Base-by-base conservation (phyloP, 2,888 invertebrate species). In the Tholera decimalis region DNA sequence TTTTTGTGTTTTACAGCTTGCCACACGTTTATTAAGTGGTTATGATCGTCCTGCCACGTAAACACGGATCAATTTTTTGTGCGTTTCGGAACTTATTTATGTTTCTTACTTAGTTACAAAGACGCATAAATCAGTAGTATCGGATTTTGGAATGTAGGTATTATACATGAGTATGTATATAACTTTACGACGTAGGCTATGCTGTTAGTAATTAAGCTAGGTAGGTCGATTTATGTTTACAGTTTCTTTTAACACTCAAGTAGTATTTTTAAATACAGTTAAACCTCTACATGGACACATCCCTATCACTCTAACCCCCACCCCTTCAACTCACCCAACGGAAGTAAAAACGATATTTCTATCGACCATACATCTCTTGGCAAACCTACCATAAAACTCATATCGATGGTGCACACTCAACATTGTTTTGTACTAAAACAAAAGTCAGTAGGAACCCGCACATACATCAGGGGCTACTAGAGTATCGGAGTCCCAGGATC, bases 11-110 rank as follows among this genome's bases (percentile, higher is more conserved):
- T 87, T 87, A 88, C 88, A 86, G 83, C 82, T 86, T 84, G 82
- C 82, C 85, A 86, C 85, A 81, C 86, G 83, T 89, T 89, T 88
- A 89, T 91, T 88, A 89, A 88, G 88, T 85, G 85, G 83, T 87
- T 73, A 72, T 43, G 58, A 51, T 43, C 63, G 75, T 73, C 69
- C 68, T 50, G 63, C 62, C 24, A 20, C 50, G 49, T 68, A 46
- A 68, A 60, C 64, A 50, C n/a, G 50, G 8, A 61, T 62, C 0
- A 28, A 0, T 46, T 64, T 75, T 73, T 67, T 75, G 33, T 54
- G 11, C 39, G 44, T 60, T 63, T 41, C 35, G 13, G 37, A n/a
- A 30, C 3, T 44, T 53, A 46, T 66, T 60, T 57, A 58, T 57
- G 44, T 55, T 66, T 55, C 47, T 37, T 58, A 68, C 18, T 49